Percentiles rank a stretch among this genome's conserved stretches.
Conservation (phyloP, 2,888 invertebrate species). For the Penaeus monodon region DNA sequence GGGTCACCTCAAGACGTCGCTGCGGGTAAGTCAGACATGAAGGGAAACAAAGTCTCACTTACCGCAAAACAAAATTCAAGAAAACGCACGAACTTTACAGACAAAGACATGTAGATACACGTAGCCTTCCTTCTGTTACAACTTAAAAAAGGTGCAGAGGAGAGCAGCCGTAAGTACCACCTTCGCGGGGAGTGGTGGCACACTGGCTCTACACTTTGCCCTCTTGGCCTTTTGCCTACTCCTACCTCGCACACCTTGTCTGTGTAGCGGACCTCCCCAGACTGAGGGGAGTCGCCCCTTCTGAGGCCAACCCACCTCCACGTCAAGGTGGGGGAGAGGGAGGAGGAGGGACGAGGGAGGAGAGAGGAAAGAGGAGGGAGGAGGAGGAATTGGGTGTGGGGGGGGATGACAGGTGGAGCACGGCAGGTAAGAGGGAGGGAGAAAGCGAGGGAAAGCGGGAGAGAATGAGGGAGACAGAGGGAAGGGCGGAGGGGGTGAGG, state of each 20-base stretch:
- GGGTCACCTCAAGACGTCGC: too few relatives aligned
- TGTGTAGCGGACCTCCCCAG: constrained; percentile 35
- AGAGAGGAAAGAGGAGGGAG: neutral
- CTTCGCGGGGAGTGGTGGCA: too few relatives aligned
- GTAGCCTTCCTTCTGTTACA: too few relatives aligned
- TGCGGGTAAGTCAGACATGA: too few relatives aligned
- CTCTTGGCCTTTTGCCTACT: neutral
- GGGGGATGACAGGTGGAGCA: constrained; percentile 3
- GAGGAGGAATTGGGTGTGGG: neutral
- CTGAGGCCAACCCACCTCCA: constrained; percentile 17
- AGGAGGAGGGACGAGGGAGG: neutral
- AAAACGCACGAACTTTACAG: too few relatives aligned
- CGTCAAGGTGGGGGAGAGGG: constrained; percentile 17
- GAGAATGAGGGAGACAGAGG: neutral
- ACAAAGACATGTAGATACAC: too few relatives aligned
- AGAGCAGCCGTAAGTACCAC: too few relatives aligned
- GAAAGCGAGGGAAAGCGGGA: constrained; percentile 6
- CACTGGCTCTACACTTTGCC: too few relatives aligned
- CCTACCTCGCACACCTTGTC: constrained; percentile 36
- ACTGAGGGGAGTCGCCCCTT: constrained; percentile 21
- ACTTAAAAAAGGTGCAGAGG: too few relatives aligned
- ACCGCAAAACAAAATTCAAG: too few relatives aligned
- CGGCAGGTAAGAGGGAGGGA: constrained; percentile 10
- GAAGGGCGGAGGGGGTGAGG: neutral
- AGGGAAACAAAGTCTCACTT: too few relatives aligned